Base-by-base conservation (phyloP, 2,113 vertebrate species). In the Thomomys bottae region DNA sequence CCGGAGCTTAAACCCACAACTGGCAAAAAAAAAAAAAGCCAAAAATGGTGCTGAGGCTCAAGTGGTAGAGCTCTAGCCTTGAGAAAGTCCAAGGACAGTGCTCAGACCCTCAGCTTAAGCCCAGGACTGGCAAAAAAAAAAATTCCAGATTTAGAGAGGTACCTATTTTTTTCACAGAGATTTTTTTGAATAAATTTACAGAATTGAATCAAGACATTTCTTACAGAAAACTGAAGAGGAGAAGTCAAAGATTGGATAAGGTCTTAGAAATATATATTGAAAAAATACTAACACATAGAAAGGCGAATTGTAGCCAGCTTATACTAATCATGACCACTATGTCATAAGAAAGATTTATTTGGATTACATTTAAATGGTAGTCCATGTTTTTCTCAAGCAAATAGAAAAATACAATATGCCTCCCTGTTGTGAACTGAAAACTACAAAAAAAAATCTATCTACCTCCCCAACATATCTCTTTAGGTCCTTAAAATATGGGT, bases 301-400 rank as follows among this genome's bases (percentile, higher is more conserved):
- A 72, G 40, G 61, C 5, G 8, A 73, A 34, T 8, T 92, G 64
- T 59, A 86, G 42, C 38, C 40, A 76, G 64, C 96, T 95, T 97
- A 89, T 92, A 93, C 78, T 24, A 21, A 30, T 95, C 72, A 95
- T 95, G 94, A 92, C 24, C 81, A 95, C 61, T 87, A 54, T 34
- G 85, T 5, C 36, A 49, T 92, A 64, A 76, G 76, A 63, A 59
- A 40, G 8, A 72, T 70, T 92, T 59, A 63, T 86, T 93, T 94
- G 92, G 94, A 90, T 79, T 78, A 94, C 70, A 92, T 57, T 92
- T 84, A 0, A 96, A 91, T 75, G 32, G 71, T 38, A 92, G 42
- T 89, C 96, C 88, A 32, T 88, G 77, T 85, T 95, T 93, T 95
- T 54, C n/a, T 80, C 70, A 95, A 24, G 71, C 71, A 90, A 96